Percentiles rank a stretch among this genome's conserved stretches.
phyloP scores from a whole-genome alignment of 2,888 invertebrate species.

The Carcina quercana region DNA sequence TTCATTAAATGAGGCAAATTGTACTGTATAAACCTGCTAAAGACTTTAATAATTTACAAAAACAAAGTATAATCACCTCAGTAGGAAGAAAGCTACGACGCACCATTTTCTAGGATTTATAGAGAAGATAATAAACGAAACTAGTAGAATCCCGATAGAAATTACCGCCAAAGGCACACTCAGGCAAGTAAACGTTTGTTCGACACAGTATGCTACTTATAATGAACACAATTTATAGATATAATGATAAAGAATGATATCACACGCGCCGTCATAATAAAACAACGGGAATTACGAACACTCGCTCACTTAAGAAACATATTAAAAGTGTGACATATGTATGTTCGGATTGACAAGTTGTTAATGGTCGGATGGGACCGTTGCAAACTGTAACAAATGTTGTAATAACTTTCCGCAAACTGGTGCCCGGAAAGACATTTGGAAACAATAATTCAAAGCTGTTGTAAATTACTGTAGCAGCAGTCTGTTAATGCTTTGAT shows the following conservation, averaged over 20 bases:
- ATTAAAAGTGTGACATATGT: background rate
- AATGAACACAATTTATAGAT: constrained; percentile 59
- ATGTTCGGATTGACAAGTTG: no score
- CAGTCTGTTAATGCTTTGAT: no score
- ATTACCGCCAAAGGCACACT: constrained; percentile 20
- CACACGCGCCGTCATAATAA: no score
- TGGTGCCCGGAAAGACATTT: no score
- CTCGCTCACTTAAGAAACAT: background rate
- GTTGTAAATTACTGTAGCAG: no score
- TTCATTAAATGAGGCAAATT: no score
- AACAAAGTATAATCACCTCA: constrained; percentile 33
- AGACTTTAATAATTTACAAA: constrained; percentile 1
- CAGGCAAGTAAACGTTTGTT: constrained; percentile 42
- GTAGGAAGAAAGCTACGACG: constrained; percentile 43
- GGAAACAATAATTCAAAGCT: no score
- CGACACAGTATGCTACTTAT: constrained; percentile 41
- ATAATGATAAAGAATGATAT: constrained; percentile 60
- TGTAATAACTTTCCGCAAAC: no score
- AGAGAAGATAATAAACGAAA: background rate
- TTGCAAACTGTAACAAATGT: no score
- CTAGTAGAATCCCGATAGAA: constrained; percentile 15
- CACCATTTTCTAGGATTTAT: constrained; percentile 29
- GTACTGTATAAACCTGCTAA: background rate
- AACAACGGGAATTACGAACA: background rate
- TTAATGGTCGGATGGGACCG: no score